These are phyloP conservation scores for Nemoura dubitans DNA, from an alignment of 2,888 invertebrate genomes.

Conservation along the genomic window DNA sequence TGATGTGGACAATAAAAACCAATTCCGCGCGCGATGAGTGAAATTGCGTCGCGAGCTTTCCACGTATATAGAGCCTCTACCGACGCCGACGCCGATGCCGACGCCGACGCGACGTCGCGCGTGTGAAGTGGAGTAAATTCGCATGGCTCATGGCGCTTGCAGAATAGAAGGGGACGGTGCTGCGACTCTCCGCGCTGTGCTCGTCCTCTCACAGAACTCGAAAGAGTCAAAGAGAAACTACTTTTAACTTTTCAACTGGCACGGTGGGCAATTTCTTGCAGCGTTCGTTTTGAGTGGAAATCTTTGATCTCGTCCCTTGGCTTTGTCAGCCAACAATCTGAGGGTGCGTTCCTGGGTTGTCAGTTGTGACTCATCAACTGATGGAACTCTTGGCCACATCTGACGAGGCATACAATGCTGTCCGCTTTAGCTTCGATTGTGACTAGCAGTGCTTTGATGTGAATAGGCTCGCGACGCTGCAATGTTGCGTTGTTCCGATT, in stretches of 20 bases:
- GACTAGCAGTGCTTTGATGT: not conserved
- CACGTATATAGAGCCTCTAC: not conserved
- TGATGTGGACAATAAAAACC: constrained; percentile 9
- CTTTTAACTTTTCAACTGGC: constrained; percentile 7
- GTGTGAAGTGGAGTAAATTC: not conserved
- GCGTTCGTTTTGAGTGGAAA: not conserved
- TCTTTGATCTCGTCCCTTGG: not conserved
- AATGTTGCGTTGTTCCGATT: not conserved
- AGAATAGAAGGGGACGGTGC: not conserved
- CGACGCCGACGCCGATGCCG: not conserved
- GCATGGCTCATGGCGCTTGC: not conserved
- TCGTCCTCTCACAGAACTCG: not conserved
- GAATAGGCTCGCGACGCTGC: too few species aligned
- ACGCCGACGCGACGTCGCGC: not conserved
- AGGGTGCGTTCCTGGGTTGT: not conserved
- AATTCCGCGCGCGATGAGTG: not conserved
- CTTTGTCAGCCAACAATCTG: not conserved
- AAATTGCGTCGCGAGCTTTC: not conserved
- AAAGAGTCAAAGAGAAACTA: constrained; percentile 9
- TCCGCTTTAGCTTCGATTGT: not conserved
- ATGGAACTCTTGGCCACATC: not conserved
- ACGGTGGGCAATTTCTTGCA: not conserved
- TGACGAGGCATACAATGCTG: not conserved
- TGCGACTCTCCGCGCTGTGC: not conserved
- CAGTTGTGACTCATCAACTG: not conserved